These are phyloP conservation scores for Drosophila yooni DNA, from an alignment of 2,888 invertebrate species.

Conservation along the genomic window DNA sequence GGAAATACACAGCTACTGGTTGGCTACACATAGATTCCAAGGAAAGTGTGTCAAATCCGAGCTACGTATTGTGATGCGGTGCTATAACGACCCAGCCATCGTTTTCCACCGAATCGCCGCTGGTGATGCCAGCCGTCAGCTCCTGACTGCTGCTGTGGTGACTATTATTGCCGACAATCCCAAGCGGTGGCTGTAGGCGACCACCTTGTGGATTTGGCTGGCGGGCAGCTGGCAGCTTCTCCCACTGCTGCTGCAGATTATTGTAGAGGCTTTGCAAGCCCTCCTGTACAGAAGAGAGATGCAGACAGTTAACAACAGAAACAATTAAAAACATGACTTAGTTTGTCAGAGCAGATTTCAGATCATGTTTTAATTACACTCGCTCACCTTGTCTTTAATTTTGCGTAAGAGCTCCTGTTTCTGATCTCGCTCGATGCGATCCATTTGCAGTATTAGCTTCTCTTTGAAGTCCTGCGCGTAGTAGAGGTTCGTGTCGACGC, in stretches of 20 bases:
- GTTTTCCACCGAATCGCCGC: slow-evolving; percentile 67
- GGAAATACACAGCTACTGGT: slow-evolving; percentile 52
- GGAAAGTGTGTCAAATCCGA: slow-evolving; percentile 1
- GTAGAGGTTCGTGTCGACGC: slow-evolving; percentile 94
- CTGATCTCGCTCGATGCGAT: slow-evolving; percentile 80
- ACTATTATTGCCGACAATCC: slow-evolving; percentile 14
- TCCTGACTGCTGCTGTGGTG: slow-evolving; percentile 29
- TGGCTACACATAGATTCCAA: slow-evolving; percentile 23
- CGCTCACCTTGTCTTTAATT: slow-evolving; percentile 82
- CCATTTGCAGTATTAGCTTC: slow-evolving; percentile 87
- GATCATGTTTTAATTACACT: neutral
- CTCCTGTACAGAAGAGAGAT: slow-evolving; percentile 61
- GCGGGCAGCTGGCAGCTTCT: slow-evolving; percentile 70
- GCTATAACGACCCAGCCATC: slow-evolving; percentile 84
- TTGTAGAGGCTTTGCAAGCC: slow-evolving; percentile 82
- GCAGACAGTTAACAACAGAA: neutral
- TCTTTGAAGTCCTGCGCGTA: slow-evolving; percentile 92
- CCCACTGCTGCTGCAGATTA: slow-evolving; percentile 81
- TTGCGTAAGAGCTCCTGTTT: slow-evolving; percentile 83
- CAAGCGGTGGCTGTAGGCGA: slow-evolving; percentile 24
- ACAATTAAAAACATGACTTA: neutral
- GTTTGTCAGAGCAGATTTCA: neutral
- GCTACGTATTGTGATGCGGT: slow-evolving; percentile 82
- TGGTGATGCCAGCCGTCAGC: neutral
- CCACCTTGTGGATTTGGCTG: slow-evolving; percentile 45